Percentiles rank a stretch among this genome's conserved stretches.
These are phyloP conservation scores for Brachionus paranguensis DNA, from an alignment of 1,140 invertebrate species.

Conservation along the genomic window DNA sequence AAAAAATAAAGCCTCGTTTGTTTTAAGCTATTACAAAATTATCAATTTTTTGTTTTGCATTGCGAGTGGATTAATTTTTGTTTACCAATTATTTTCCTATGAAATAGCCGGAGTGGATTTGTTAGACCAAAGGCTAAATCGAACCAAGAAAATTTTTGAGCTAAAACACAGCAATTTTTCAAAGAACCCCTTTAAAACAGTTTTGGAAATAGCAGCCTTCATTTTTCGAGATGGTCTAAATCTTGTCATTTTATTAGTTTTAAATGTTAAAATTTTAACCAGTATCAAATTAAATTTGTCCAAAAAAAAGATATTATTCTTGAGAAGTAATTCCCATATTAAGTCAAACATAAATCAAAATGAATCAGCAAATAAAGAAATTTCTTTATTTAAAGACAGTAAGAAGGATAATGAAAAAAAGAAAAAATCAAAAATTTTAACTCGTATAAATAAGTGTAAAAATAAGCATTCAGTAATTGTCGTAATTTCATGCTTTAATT, in stretches of 20 bases:
- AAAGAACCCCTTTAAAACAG: neutral
- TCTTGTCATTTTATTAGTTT: neutral
- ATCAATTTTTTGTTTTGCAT: neutral
- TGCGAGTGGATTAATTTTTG: neutral
- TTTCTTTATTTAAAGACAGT: neutral
- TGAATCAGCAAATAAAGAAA: neutral
- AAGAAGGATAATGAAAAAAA: neutral
- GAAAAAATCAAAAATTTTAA: neutral
- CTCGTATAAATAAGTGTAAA: neutral
- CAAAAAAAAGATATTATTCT: neutral
- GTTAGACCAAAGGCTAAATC: neutral
- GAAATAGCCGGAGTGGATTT: neutral
- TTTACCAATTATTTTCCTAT: neutral
- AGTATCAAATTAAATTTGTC: neutral
- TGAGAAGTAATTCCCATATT: neutral
- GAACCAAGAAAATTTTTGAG: neutral
- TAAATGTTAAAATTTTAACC: neutral
- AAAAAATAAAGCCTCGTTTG: neutral
- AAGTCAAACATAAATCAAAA: neutral
- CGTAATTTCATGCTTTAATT: neutral
- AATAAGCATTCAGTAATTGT: neutral
- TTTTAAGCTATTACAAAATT: neutral
- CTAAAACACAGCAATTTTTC: neutral
- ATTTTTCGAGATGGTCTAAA: neutral
- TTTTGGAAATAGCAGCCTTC: neutral